Evolutionary conservation across 2,888 invertebrate species (phyloP).

Genomic region (Atethmia centrago): DNA sequence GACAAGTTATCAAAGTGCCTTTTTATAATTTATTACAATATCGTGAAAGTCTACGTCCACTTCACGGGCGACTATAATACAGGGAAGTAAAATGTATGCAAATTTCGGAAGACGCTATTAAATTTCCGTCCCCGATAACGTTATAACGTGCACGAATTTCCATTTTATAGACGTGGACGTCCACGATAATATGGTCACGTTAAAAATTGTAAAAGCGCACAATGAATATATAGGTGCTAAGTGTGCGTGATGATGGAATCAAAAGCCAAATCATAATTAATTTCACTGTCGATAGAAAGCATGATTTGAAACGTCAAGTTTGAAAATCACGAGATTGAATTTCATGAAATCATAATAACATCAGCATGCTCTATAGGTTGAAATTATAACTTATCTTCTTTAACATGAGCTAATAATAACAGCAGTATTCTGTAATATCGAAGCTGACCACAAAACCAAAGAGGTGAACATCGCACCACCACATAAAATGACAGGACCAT

Average conservation of each 20-base stretch:
- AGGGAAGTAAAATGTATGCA: too few relatives aligned
- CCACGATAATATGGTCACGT: too few relatives aligned
- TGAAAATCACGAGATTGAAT: background rate
- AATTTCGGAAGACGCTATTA: too few relatives aligned
- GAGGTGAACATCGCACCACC: too few relatives aligned
- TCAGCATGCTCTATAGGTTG: background rate
- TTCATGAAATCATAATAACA: background rate
- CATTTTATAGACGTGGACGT: too few relatives aligned
- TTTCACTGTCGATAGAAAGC: background rate
- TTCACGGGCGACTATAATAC: too few relatives aligned
- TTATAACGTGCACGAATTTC: too few relatives aligned
- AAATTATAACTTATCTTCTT: background rate
- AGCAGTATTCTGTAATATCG: background rate
- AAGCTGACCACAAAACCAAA: background rate
- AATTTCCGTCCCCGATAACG: too few relatives aligned
- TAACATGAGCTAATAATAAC: background rate
- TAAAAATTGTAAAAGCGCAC: too few relatives aligned
- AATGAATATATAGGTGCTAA: background rate
- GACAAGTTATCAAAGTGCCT: too few relatives aligned
- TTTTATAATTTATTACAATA: too few relatives aligned
- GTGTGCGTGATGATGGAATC: background rate
- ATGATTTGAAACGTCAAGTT: background rate
- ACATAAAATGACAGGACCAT: constrained; percentile 42
- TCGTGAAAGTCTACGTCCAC: too few relatives aligned
- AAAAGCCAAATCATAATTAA: background rate